Percentiles rank a stretch among this genome's conserved stretches.
phyloP scores from a whole-genome alignment of 2,888 invertebrate genomes.

The Rhagonycha lutea region DNA sequence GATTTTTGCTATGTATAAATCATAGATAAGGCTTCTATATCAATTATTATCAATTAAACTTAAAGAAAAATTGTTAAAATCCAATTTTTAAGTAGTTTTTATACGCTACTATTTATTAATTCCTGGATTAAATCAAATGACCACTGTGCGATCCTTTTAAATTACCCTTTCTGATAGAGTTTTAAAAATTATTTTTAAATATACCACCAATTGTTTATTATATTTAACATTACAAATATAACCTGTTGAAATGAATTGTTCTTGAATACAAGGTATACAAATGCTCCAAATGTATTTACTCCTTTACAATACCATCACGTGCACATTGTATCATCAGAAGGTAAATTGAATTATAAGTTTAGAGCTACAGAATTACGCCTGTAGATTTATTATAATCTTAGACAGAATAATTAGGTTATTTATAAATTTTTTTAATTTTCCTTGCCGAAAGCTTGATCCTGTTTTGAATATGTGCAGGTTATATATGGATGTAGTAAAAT shows the following conservation, averaged over 20 bases:
- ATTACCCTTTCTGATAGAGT: no score
- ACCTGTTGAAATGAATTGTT: neutral
- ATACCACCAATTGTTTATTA: neutral
- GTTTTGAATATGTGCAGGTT: neutral
- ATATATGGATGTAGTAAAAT: neutral
- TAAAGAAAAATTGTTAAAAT: no score
- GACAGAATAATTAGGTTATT: neutral
- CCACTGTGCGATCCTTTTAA: no score
- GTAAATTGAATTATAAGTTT: neutral
- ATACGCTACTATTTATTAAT: no score
- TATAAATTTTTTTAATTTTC: neutral
- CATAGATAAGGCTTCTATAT: no score
- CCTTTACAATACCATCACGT: neutral
- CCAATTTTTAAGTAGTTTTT: no score
- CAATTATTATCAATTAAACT: no score
- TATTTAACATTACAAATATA: neutral
- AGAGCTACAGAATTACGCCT: neutral
- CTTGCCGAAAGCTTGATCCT: neutral
- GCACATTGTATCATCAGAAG: neutral
- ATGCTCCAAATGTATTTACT: neutral
- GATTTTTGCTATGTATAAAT: no score
- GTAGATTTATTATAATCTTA: neutral
- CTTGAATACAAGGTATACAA: neutral
- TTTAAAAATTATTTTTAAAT: neutral
- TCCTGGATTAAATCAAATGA: no score